A percentile compares a stretch with the other conserved stretches of the same genome.
phyloP scores from a whole-genome alignment of 2,888 invertebrate genomes.

The Augochlorella aurata region DNA sequence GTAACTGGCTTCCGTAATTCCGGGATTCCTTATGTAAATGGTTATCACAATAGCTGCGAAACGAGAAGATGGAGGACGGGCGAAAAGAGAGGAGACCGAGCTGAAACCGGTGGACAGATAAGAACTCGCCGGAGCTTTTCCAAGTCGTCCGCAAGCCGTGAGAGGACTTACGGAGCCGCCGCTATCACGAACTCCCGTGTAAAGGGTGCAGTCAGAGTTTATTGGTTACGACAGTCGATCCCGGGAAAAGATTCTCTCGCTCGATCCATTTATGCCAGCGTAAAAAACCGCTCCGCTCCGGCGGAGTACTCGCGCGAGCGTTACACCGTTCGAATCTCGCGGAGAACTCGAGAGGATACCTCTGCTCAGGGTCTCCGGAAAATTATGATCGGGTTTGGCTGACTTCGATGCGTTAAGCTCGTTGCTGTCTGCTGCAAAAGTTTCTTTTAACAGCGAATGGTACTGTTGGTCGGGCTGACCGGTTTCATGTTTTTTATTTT shows the following conservation, averaged over 20 bases:
- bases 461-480: too few species aligned
- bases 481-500: too few species aligned
- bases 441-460: too few species aligned
- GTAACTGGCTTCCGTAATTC: slow-evolving; percentile 69
- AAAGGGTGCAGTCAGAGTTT: slow-evolving; percentile 74
- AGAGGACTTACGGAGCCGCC: slow-evolving; percentile 57
- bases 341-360: not conserved
- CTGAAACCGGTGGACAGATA: slow-evolving; percentile 64
- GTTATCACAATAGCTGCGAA: slow-evolving; percentile 76
- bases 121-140: slow-evolving; percentile 70
- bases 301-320: not conserved
- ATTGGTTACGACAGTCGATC: slow-evolving; percentile 65
- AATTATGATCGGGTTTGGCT: too few species aligned
- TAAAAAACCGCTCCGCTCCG: not conserved
- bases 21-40: slow-evolving; percentile 76
- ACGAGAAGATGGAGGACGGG: slow-evolving; percentile 42
- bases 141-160: slow-evolving; percentile 64
- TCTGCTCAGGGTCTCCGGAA: too few species aligned
- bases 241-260: slow-evolving; percentile 56
- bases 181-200: slow-evolving; percentile 71
- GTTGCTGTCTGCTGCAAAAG: too few species aligned
- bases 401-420: too few species aligned
- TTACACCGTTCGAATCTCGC: not conserved
- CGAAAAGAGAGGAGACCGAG: slow-evolving; percentile 34
- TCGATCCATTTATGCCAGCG: slow-evolving; percentile 37